Evolutionary conservation across 2,888 invertebrate genomes (phyloP), one percentile per base, ranked within the genome.

Genomic region (Hypomecis atomaria): DNA sequence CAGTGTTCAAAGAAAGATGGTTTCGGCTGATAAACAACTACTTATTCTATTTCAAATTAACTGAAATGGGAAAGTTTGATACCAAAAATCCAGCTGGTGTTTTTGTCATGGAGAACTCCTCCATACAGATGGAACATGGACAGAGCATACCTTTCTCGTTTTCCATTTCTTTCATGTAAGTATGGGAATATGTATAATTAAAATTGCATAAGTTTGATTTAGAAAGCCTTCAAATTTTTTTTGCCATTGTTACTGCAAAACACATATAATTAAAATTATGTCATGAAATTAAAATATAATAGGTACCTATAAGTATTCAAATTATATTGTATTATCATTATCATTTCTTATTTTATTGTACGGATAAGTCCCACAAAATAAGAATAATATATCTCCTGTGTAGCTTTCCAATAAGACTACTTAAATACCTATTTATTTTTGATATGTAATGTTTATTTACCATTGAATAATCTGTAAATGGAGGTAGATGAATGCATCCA

Each of bases 1-100:
- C 89, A 96, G 95, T 94, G 52, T 96, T 95, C 81, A 96, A 96
- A 85, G 96, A 96, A 82, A 93, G 96, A 81, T 96, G 95, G 94
- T 97, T 96, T 86, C 95, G 96, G 77, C 85, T 97, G 61, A 94
- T 95, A 71, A 94, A 94, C 74, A 97, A 97, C 85, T 93, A 96
- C 77, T 86, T 97, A 56, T 97, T 96, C 87, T 96, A 96, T 84
- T 96, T 95, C 85, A 95, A 96, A 82, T 93, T 96, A 69, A 96
- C 94, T 84, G 94, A 93, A 74, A 85, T 94, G 82, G 95, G 95
- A 38, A 94, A 94, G 75, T 94, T 95, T 77, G 94, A 94, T 71
- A 92, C 90, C 23, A 94, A 93, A 76, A 92, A 94, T 81, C 96
- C 96, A 13, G 93, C 95, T 42, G 96, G 96, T 50, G 94, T 96